Conservation (phyloP, 2,888 invertebrate genomes). For the Lacanobia oleracea region DNA sequence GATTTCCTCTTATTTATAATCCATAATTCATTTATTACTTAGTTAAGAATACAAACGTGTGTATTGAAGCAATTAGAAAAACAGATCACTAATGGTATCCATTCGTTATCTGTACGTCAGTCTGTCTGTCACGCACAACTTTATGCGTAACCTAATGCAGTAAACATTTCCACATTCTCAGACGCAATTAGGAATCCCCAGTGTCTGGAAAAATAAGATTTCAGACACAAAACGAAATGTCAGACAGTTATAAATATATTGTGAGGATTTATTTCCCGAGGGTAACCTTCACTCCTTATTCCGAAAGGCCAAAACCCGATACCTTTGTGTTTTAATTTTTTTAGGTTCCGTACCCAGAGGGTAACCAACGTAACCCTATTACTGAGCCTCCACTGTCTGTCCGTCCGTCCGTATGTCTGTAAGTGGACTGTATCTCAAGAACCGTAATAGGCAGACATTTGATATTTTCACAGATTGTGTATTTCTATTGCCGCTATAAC, state of each 20-base stretch:
- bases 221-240: not conserved
- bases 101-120: constrained; percentile 18
- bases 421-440: too few species aligned
- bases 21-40: constrained; percentile 11
- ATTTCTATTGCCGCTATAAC: too few species aligned
- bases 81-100: constrained; percentile 27
- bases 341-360: too few species aligned
- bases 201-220: not conserved
- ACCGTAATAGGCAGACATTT: too few species aligned
- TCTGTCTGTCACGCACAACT: constrained; percentile 4
- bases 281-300: not conserved
- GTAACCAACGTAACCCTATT: too few species aligned
- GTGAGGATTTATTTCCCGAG: constrained; percentile 3
- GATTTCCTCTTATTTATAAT: not conserved
- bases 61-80: constrained; percentile 19
- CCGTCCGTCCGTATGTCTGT: too few species aligned
- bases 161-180: constrained; percentile 12
- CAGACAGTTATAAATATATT: constrained; percentile 4
- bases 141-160: not conserved
- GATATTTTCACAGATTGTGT: too few species aligned
- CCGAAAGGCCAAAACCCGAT: not conserved
- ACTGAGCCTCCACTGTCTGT: too few species aligned
- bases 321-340: not conserved
- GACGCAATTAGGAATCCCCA: not conserved
- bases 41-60: not conserved